Conservation (phyloP, 2,797 vertebrate species). For the Xenopus petersii region DNA sequence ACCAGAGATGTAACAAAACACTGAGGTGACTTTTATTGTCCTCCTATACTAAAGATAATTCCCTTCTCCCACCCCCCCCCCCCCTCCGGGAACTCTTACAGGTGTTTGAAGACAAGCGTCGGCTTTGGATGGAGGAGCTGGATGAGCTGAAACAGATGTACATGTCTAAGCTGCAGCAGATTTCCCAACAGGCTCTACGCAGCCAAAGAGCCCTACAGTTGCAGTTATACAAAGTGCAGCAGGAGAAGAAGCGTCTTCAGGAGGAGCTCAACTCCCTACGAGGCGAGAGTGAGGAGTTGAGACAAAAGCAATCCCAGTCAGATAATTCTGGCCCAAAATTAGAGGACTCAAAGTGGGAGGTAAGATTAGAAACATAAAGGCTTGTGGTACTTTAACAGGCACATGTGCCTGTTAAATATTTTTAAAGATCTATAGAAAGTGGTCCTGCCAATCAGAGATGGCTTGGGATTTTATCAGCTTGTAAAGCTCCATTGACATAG, state of each 20-base stretch:
- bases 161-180: conserved; percentile 83
- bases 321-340: conserved; percentile 71
- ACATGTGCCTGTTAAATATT: too few species aligned
- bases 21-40: too few species aligned
- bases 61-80: not conserved
- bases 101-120: conserved; percentile 93
- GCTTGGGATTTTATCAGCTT: too few species aligned
- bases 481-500: too few species aligned
- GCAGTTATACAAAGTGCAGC: conserved; percentile 88
- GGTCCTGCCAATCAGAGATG: too few species aligned
- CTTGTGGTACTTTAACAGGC: not conserved
- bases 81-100: conserved; percentile 51
- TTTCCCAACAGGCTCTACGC: conserved; percentile 90
- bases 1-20: too few species aligned
- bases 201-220: conserved; percentile 86
- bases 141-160: conserved; percentile 92
- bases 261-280: conserved; percentile 80
- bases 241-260: conserved; percentile 85
- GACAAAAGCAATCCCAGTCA: conserved; percentile 53
- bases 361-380: conserved; percentile 53
- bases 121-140: conserved; percentile 89
- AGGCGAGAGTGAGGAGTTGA: conserved; percentile 65
- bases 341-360: conserved; percentile 95
- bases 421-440: too few species aligned
- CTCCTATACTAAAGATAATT: too few species aligned